Base-by-base conservation (phyloP, 2,888 invertebrate species). In the Mimachlamys varia region DNA sequence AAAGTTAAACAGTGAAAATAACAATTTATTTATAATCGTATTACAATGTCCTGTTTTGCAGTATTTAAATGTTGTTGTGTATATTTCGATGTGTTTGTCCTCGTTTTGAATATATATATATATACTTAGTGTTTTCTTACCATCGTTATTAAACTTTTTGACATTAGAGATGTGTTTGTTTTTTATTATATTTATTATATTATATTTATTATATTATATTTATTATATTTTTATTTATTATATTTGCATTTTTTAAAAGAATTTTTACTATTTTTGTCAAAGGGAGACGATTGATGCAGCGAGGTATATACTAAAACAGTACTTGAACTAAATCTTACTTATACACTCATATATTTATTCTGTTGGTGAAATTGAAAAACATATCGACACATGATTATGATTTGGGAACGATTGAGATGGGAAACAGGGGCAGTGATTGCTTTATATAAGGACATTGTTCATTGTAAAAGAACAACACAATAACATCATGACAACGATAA, bases 61-160 rank as follows among this genome's bases (percentile, higher is more conserved):
- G 76, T 76, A 22, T 76, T 76, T 76, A 76, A 33, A 15, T 76
- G 13, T 76, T 76, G 76, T 76, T 76, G 76, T 76, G 76, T 27
- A 33, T 13, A 27, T 76, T 33, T 33, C 33, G 0, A 33, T 76
- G 76, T 76, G 10, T 76, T 76, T 33, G 76, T 76, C 58, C 58
- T 58, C 58, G 58, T 76, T 76, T 76, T 76, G 27, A 76, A 76
- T 76, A 76, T 76, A 76, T 76, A 76, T 76, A 76, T 76, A 76
- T 76, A 76, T 76, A 76, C 33, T 15, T 12, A 76, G 27, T 76
- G 27, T 76, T 76, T 76, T 76, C 76, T 76, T 76, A 76, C 76
- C 13, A 76, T 27, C 33, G 76, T 76, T 76, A 76, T 22, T 76
- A 76, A 76, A 76, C 27, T 76, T 44, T 76, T 76, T 76, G 76